phyloP scores from a whole-genome alignment of 2,797 vertebrate species.

The Spinibarbus caldwelli region DNA sequence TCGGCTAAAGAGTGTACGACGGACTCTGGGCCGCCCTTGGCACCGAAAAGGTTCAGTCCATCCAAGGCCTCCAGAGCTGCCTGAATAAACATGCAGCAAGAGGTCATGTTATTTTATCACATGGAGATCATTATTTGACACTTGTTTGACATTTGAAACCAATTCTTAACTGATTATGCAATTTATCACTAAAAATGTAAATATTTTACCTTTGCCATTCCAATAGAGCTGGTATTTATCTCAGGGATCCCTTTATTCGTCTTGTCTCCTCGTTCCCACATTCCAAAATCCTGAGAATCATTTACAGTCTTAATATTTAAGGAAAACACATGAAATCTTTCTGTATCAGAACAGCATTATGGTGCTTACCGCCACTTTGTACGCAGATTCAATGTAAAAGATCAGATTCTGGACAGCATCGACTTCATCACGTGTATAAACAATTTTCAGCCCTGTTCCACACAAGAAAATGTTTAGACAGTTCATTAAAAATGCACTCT shows the following conservation, averaged over 20 bases:
- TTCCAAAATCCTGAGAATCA: constrained; percentile 89
- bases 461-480: not conserved
- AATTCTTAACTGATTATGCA: constrained; percentile 13
- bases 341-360: not conserved
- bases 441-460: constrained; percentile 88
- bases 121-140: constrained; percentile 1
- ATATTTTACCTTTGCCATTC: constrained; percentile 91
- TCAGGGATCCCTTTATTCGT: constrained; percentile 97
- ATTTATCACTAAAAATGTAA: constrained; percentile 9
- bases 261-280: constrained; percentile 98
- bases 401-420: constrained; percentile 95
- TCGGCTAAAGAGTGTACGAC: constrained; percentile 93
- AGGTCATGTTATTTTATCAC: not conserved
- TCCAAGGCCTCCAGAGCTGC: constrained; percentile 95
- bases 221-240: constrained; percentile 94
- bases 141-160: not conserved
- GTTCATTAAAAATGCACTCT: not conserved
- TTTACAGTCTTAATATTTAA: not conserved
- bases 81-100: constrained; percentile 69
- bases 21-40: constrained; percentile 92
- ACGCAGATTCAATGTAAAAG: constrained; percentile 97
- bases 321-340: not conserved
- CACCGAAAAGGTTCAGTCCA: constrained; percentile 93
- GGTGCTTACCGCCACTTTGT: constrained; percentile 92
- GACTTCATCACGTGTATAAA: constrained; percentile 94